Evolutionary conservation across 2,888 invertebrate species (phyloP).

Genomic region (Orchesellides sinensis): DNA sequence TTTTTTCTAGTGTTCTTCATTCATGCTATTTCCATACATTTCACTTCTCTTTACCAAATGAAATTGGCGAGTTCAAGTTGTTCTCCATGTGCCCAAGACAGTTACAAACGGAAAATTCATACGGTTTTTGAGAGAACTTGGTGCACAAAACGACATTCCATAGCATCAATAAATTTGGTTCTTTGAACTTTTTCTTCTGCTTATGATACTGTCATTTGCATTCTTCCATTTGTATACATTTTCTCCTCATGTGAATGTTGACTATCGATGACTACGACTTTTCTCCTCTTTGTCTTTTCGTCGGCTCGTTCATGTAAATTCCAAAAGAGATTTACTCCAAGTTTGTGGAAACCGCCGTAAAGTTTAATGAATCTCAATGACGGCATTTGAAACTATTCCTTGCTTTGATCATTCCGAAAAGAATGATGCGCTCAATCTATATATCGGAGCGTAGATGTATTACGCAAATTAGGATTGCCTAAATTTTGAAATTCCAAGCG

Average conservation of each 20-base stretch:
- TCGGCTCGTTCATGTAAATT: too few relatives aligned
- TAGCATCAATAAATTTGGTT: too few relatives aligned
- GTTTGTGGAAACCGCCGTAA: conserved; percentile 1
- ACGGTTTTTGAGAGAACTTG: not conserved
- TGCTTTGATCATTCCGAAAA: too few relatives aligned
- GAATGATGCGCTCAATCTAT: too few relatives aligned
- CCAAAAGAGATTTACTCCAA: not conserved
- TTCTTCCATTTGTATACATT: not conserved
- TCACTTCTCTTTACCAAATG: conserved; percentile 12
- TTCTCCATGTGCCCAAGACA: not conserved
- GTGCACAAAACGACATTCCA: too few relatives aligned
- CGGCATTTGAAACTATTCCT: not conserved
- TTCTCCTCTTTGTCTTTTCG: too few relatives aligned
- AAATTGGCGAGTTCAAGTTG: not conserved
- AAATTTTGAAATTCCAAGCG: not conserved
- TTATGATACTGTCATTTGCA: not conserved
- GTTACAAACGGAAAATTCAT: not conserved
- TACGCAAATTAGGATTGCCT: too few relatives aligned
- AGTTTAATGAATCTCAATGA: conserved; percentile 3
- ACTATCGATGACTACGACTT: not conserved
- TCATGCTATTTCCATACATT: conserved; percentile 30
- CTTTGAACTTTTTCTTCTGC: not conserved
- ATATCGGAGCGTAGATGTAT: not conserved
- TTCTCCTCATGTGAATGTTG: not conserved
- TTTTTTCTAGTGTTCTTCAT: conserved; percentile 5